Percentiles rank a stretch among this genome's conserved stretches.
Conservation (phyloP, 1,140 invertebrate species). For the Bombus impatiens region DNA sequence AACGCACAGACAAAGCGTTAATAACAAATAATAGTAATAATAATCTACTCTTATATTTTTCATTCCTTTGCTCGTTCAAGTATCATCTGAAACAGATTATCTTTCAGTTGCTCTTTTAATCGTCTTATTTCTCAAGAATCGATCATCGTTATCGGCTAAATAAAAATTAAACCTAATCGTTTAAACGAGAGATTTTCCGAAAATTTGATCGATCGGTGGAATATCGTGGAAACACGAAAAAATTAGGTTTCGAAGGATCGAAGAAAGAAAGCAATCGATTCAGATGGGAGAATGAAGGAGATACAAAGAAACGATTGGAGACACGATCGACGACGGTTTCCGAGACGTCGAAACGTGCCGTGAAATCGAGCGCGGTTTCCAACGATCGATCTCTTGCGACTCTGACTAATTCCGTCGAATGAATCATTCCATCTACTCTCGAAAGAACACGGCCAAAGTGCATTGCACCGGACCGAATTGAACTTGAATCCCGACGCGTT, state of each 20-base stretch:
- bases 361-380: slow-evolving; percentile 24
- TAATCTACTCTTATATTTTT: no score
- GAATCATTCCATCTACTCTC: slow-evolving; percentile 41
- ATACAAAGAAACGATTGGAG: no score
- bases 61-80: no score
- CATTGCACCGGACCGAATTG: slow-evolving; percentile 44
- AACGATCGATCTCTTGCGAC: slow-evolving; percentile 30
- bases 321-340: not conserved
- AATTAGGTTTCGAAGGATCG: not conserved
- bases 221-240: not conserved
- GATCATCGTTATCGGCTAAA: no score
- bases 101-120: no score
- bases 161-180: no score
- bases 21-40: no score
- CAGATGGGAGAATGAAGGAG: not conserved
- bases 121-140: no score
- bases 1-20: no score
- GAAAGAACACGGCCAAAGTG: slow-evolving; percentile 49
- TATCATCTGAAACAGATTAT: no score
- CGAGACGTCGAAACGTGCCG: not conserved
- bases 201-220: not conserved
- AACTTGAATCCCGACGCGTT: slow-evolving; percentile 35
- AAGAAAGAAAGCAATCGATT: not conserved
- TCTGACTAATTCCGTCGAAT: slow-evolving; percentile 50
- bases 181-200: not conserved